Evolutionary conservation across 2,113 vertebrate genomes (phyloP), one percentile per base, ranked within the genome.

Genomic region (Trinectes maculatus): DNA sequence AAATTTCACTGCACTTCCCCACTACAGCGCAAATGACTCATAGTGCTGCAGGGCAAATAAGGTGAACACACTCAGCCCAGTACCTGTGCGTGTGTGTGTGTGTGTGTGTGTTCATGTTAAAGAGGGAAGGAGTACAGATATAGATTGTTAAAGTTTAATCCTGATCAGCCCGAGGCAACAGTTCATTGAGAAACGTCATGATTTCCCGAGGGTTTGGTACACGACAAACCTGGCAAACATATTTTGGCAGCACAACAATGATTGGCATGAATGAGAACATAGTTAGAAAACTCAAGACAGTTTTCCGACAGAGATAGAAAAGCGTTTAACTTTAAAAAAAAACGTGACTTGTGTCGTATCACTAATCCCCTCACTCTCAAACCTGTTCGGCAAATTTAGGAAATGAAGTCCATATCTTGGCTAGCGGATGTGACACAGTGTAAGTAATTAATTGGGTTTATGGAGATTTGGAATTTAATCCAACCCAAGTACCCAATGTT

Each of bases 131-230:
- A 42, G 34, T 22, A 47, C 13, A 49, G 74, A 70, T 63, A 63
- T 48, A 24, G 55, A 64, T 70, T 7, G 13, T 77, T 73, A 64
- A 68, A 68, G 64, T 40, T 66, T 87, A 79, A 83, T 64, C 63
- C 47, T 58, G 28, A 51, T 42, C 47, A 58, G 68, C 51, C 39
- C 0, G 47, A 67, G 54, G 68, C 54, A 56, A 51, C 6, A 10
- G 40, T 57, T 72, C 43, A 33, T 47, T 73, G 79, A 78, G 79
- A 85, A 78, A 83, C 78, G 40, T 60, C 44, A 80, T 58, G 36
- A 33, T 25, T 37, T 55, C 13, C 25, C 39, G 67, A 69, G 54
- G 59, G 43, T 18, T 65, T 40, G 16, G 33, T 44, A 48, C 76
- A 52, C 66, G 68, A 80, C 66, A 83, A 82, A 71, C 25, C 16